Percentiles rank a stretch among this genome's conserved stretches.
phyloP scores from a whole-genome alignment of 2,113 vertebrate species.

The Silurus meridionalis region DNA sequence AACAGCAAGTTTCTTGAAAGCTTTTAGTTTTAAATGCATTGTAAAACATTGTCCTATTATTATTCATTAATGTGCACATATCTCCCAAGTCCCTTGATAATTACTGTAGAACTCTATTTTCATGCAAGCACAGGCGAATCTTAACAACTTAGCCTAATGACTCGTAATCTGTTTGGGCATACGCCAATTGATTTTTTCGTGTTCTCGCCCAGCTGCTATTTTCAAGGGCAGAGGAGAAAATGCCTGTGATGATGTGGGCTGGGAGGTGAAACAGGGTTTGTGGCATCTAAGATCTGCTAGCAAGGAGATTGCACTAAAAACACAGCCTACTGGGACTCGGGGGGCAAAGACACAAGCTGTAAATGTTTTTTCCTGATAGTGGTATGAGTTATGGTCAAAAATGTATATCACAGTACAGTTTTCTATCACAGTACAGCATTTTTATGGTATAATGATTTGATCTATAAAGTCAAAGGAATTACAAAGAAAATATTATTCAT shows the following conservation, averaged over 20 bases:
- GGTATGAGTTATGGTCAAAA: neutral
- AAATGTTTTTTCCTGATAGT: neutral
- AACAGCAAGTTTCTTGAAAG: neutral
- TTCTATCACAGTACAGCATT: neutral
- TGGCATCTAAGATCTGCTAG: neutral
- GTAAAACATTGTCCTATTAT: constrained; percentile 12
- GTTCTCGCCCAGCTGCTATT: neutral
- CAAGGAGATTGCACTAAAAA: neutral
- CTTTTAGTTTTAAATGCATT: neutral
- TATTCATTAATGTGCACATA: constrained; percentile 7
- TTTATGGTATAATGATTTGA: neutral
- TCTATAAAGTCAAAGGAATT: too few relatives aligned
- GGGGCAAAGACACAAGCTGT: too few relatives aligned
- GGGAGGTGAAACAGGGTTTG: neutral
- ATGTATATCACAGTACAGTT: neutral
- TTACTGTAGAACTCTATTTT: neutral
- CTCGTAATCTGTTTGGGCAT: neutral
- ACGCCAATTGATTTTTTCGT: neutral
- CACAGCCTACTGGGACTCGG: neutral
- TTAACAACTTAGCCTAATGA: constrained; percentile 2
- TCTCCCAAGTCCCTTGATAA: neutral
- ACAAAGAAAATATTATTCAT: neutral
- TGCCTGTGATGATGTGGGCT: neutral
- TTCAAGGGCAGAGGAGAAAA: neutral
- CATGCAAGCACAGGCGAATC: neutral